phyloP scores from a whole-genome alignment of 2,888 invertebrate species.

The Hanleya hanleyi region DNA sequence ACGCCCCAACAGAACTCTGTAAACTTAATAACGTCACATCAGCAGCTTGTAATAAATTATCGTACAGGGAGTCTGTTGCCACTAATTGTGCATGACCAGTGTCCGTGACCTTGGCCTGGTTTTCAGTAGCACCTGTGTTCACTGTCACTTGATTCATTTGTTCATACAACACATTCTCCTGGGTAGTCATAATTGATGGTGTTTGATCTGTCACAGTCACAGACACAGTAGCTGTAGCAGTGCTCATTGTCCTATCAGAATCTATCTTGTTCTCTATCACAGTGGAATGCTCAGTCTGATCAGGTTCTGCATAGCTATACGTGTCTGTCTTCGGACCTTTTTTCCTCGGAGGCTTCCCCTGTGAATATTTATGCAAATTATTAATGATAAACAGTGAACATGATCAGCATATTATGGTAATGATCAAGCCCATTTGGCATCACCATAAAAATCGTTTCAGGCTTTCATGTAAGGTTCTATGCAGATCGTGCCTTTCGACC shows the following conservation, averaged over 20 bases:
- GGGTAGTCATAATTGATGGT: neutral
- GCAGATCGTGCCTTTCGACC: too few relatives aligned
- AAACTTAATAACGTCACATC: neutral
- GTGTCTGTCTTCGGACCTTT: neutral
- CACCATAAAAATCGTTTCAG: too few relatives aligned
- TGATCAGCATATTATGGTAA: neutral
- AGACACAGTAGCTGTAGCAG: neutral
- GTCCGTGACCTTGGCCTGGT: neutral
- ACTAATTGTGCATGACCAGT: neutral
- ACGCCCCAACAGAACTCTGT: too few relatives aligned
- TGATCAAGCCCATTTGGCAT: neutral
- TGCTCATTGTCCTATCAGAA: too few relatives aligned
- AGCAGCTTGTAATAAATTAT: neutral
- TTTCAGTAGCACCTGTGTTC: neutral
- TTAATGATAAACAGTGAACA: neutral
- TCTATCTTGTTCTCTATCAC: too few relatives aligned
- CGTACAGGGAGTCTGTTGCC: neutral
- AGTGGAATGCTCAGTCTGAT: neutral
- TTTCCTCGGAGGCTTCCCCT: slow-evolving; percentile 1
- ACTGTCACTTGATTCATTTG: neutral
- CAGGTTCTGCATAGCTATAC: neutral
- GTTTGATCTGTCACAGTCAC: neutral
- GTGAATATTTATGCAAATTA: neutral
- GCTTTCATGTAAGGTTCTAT: too few relatives aligned
- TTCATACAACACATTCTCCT: neutral